phyloP scores from a whole-genome alignment of 2,113 vertebrate species.

The Lota lota region DNA sequence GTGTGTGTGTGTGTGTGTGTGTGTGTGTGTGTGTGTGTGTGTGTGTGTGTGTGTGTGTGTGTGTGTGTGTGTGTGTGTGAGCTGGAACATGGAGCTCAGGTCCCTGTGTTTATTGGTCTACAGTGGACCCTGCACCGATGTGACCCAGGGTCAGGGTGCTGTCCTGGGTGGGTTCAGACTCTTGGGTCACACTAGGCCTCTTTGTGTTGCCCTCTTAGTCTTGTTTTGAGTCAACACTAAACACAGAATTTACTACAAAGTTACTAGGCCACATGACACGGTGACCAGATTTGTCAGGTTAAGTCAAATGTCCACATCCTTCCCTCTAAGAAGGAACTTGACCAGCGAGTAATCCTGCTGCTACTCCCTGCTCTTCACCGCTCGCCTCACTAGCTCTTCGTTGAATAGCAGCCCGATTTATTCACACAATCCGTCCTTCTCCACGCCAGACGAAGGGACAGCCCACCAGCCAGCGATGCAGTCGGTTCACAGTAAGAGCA shows the following conservation, averaged over 20 bases:
- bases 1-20: constrained; percentile 33
- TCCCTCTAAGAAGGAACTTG: not conserved
- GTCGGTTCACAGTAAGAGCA: not conserved
- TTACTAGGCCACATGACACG: constrained; percentile 31
- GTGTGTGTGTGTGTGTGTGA: not conserved
- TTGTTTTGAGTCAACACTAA: constrained; percentile 23
- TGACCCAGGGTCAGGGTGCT: constrained; percentile 54
- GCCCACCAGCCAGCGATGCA: constrained; percentile 7
- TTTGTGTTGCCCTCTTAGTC: constrained; percentile 46
- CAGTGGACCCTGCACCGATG: constrained; percentile 32
- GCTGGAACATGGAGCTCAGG: not conserved
- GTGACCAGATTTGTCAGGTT: constrained; percentile 27
- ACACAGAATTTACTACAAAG: constrained; percentile 20
- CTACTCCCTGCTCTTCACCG: too few relatives aligned
- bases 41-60: not conserved
- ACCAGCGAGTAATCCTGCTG: constrained; percentile 16
- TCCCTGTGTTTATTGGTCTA: constrained; percentile 56
- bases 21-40: not conserved
- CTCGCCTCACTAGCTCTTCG: too few relatives aligned
- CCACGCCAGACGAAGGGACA: too few relatives aligned
- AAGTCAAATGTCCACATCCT: too few relatives aligned
- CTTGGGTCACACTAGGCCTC: constrained; percentile 45
- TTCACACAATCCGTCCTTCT: too few relatives aligned
- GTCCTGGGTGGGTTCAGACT: constrained; percentile 6
- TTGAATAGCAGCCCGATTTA: too few relatives aligned